Evolutionary conservation across 2,888 invertebrate species (phyloP).

Genomic region (Lepas anatifera): DNA sequence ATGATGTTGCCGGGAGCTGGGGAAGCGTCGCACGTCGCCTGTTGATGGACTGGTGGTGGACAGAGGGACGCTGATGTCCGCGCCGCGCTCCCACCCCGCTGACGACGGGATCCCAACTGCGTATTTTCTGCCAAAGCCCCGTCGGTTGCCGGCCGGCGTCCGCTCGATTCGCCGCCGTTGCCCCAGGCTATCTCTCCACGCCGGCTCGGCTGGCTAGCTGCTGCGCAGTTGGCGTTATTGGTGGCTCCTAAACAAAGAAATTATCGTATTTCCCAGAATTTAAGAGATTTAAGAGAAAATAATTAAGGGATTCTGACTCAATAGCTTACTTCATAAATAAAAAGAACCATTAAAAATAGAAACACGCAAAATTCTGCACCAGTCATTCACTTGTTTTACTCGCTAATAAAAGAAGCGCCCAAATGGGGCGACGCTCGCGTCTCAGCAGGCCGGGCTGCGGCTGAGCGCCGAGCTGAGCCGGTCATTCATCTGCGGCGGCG

Average conservation of each 20-base stretch:
- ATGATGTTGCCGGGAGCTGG: not conserved
- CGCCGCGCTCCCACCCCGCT: not conserved
- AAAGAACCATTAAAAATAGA: no score
- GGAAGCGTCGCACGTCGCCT: not conserved
- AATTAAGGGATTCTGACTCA: no score
- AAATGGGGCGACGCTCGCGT: no score
- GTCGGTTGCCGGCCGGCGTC: slow-evolving; percentile 1
- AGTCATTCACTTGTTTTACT: no score
- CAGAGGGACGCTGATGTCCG: not conserved
- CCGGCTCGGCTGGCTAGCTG: not conserved
- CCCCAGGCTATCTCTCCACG: not conserved
- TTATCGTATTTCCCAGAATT: not conserved
- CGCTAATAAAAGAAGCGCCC: no score
- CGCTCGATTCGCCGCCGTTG: not conserved
- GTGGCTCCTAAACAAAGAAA: not conserved
- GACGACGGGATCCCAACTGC: slow-evolving; percentile 5
- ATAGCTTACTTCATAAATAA: no score
- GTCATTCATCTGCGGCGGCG: no score
- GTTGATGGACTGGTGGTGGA: not conserved
- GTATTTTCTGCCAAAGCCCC: not conserved
- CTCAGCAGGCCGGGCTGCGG: no score
- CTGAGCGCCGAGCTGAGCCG: no score
- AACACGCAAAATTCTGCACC: no score
- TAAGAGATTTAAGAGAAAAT: no score
- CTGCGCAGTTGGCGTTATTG: not conserved